Conservation (phyloP, 2,888 invertebrate species). For the Acanthosepion pharaonis region DNA sequence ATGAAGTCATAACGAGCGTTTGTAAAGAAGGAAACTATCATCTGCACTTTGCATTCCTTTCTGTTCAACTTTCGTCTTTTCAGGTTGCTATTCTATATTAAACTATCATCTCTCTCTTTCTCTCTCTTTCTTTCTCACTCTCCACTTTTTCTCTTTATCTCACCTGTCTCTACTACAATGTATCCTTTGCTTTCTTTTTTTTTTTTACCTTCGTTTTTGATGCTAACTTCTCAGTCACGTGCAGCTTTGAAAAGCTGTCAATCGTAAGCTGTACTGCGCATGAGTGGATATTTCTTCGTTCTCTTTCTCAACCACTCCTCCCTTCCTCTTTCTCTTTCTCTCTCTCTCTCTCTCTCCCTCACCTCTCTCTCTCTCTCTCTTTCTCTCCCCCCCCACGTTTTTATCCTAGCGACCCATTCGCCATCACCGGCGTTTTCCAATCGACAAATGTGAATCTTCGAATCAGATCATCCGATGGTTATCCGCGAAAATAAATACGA, state of each 20-base stretch:
- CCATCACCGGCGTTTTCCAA: background rate
- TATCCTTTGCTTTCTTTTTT: background rate
- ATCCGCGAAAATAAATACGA: constrained; percentile 16
- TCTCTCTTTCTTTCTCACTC: background rate
- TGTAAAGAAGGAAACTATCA: too few relatives aligned
- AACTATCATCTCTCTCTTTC: constrained; percentile 34
- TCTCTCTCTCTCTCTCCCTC: constrained; percentile 36
- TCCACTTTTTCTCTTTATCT: too few relatives aligned
- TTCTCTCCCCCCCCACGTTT: background rate
- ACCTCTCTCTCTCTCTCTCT: background rate
- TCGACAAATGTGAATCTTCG: background rate
- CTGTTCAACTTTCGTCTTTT: too few relatives aligned
- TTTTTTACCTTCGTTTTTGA: background rate
- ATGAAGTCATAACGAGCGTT: too few relatives aligned
- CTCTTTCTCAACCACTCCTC: background rate
- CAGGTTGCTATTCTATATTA: background rate
- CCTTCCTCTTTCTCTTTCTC: constrained; percentile 4
- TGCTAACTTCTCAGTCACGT: background rate
- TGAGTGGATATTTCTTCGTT: background rate
- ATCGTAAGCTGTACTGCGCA: background rate
- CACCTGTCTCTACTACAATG: background rate
- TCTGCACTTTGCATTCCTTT: too few relatives aligned
- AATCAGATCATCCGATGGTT: constrained; percentile 14
- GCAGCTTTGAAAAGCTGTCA: background rate
- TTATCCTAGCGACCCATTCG: background rate